Evolutionary conservation across 2,888 invertebrate genomes (phyloP).

Genomic region (Philhelius pedissequus): DNA sequence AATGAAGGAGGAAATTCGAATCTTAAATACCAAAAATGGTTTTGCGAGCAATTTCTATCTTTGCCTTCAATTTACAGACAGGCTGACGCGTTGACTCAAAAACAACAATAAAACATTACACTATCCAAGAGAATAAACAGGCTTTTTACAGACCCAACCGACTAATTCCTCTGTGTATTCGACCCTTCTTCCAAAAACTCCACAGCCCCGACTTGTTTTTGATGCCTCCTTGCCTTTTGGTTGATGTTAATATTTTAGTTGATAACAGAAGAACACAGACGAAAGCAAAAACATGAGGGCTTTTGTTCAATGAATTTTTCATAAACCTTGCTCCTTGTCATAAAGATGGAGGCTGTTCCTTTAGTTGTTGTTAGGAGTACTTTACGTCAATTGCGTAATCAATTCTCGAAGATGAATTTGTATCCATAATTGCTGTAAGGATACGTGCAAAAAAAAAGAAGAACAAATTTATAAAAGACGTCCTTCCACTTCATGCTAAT

Average conservation of each 20-base stretch:
- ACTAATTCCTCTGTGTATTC: not conserved
- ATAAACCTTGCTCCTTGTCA: conserved; percentile 14
- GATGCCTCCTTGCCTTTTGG: not conserved
- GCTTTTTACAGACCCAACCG: not conserved
- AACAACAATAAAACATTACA: not conserved
- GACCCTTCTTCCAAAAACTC: not conserved
- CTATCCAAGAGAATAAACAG: not conserved
- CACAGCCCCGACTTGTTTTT: not conserved
- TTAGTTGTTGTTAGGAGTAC: not conserved
- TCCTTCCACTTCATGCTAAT: conserved; percentile 39
- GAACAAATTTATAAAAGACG: not conserved
- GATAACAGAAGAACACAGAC: not conserved
- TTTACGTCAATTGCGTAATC: conserved; percentile 51
- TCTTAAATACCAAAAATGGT: not conserved
- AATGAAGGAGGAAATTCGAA: not conserved
- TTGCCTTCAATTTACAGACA: not conserved
- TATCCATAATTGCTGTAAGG: conserved; percentile 46
- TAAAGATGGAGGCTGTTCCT: not conserved
- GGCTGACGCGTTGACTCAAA: not conserved
- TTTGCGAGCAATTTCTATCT: not conserved
- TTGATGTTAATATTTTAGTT: conserved; percentile 7
- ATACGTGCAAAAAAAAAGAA: not conserved
- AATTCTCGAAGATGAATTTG: conserved; percentile 52
- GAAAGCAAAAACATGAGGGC: not conserved
- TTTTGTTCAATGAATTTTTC: conserved; percentile 52